Evolutionary conservation across 2,797 vertebrate species (phyloP), one percentile per base, ranked within the genome.

Genomic region (Cyprinella venusta): DNA sequence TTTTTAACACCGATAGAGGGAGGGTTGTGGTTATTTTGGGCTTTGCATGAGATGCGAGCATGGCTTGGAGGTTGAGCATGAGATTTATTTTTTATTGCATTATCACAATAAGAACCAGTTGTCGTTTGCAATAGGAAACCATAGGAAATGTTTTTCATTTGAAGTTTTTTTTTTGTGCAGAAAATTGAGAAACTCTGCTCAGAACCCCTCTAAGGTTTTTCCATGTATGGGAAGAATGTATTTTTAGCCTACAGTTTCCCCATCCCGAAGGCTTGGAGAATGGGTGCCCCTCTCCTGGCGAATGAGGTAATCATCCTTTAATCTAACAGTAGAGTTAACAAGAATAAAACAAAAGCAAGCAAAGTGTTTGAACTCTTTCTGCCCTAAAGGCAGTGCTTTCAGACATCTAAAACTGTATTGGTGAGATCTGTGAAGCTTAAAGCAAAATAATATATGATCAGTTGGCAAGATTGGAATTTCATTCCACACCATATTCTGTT

Each of bases 201-300:
- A 36, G 61, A 61, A 76, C 54, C 82, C 82, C 84, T 61, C 69
- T 45, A 84, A 85, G 50, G 13, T 40, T 81, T 76, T 78, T 77
- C 85, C 89, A 86, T 88, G 71, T 90, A 88, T 84, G 85, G 86
- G 54, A 78, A 87, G 50, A 83, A 71, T 26, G 38, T 86, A 86
- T 88, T 86, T 88, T 86, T 87, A 86, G 84, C 59, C 33, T 67
- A 16, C 16, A 16, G 26, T 82, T 82, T 38, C 21, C 52, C 54
- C 21, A 54, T 42, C 63, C 63, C 2, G 0, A 61, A 56, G 56
- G 56, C 61, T 85, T 65, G 38, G 77, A 42, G 77, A 83, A 38
- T 63, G 40, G 42, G 59, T 84, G 72, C 72, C 69, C 33, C 84
- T 81, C 61, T 87, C 45, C 45, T 33, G 70, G 75, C 2, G 45